Evolutionary conservation across 2,797 vertebrate genomes (phyloP).

Genomic region (Xiphorhynchus erythropygius): DNA sequence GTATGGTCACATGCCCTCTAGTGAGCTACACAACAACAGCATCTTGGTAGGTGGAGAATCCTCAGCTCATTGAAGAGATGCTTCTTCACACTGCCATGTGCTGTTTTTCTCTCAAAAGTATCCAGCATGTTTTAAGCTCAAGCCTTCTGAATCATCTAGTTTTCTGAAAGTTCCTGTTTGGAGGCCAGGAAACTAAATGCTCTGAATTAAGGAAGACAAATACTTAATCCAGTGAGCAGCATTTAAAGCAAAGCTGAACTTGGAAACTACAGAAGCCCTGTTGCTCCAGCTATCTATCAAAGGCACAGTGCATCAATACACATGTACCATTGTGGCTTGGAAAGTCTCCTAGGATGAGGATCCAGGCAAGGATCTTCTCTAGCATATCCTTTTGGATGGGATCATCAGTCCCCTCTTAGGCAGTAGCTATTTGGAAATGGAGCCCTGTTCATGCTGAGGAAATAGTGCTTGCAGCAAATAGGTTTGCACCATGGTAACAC

Average conservation of each 20-base stretch:
- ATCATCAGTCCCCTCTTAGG: not conserved
- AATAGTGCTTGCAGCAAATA: not conserved
- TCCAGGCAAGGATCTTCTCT: not conserved
- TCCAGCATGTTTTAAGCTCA: fast-evolving
- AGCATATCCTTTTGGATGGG: not conserved
- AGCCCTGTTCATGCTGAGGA: not conserved
- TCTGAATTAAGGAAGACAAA: not conserved
- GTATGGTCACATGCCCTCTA: slow-evolving; percentile 20
- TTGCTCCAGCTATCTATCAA: not conserved
- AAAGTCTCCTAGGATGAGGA: not conserved
- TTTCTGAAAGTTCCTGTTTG: not conserved
- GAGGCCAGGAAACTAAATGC: not conserved
- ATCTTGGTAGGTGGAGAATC: not conserved
- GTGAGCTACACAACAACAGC: slow-evolving; percentile 4
- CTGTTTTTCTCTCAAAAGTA: not conserved
- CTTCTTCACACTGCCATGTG: not conserved
- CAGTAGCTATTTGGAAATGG: not conserved
- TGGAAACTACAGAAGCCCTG: not conserved
- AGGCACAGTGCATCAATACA: not conserved
- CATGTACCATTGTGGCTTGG: not conserved
- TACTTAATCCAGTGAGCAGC: not conserved
- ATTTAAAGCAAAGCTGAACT: not conserved
- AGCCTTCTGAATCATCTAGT: not conserved
- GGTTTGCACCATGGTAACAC: not conserved
- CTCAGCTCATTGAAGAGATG: not conserved